Evolutionary conservation across 2,797 vertebrate genomes (phyloP).

Genomic region (Vespertilio murinus): DNA sequence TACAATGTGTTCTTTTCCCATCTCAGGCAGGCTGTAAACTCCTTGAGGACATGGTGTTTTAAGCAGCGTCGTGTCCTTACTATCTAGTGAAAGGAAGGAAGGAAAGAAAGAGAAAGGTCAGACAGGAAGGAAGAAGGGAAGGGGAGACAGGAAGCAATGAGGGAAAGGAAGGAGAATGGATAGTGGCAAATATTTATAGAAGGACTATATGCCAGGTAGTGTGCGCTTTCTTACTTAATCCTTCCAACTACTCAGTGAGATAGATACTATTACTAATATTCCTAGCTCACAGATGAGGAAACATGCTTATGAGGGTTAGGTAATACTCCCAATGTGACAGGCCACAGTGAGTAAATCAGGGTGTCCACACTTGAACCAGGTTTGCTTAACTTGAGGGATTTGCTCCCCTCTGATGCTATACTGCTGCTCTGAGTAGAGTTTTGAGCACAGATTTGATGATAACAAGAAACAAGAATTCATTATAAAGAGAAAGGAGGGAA

Average conservation of each 20-base stretch:
- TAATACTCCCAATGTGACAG: conserved; percentile 17
- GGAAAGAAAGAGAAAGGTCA: conserved; percentile 71
- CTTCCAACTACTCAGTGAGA: conserved; percentile 57
- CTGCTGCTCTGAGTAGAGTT: not conserved
- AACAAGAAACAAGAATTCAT: not conserved
- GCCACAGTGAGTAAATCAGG: not conserved
- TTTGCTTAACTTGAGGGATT: not conserved
- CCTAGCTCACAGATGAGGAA: conserved; percentile 51
- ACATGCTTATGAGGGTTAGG: conserved; percentile 53
- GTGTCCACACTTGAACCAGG: not conserved
- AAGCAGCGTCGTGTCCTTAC: conserved; percentile 42
- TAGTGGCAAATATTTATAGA: conserved; percentile 73
- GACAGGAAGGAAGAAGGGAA: conserved; percentile 72
- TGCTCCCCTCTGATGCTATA: not conserved
- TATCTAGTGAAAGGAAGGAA: conserved; percentile 68
- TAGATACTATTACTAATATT: conserved; percentile 72
- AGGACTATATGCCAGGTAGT: conserved; percentile 66
- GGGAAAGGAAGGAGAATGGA: conserved; percentile 63
- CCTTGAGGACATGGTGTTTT: conserved; percentile 47
- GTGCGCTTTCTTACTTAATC: conserved; percentile 67
- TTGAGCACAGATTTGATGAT: not conserved
- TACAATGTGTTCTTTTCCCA: not conserved
- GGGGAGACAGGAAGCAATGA: conserved; percentile 59
- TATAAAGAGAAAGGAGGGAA: not conserved
- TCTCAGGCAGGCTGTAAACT: not conserved